A percentile compares a stretch with the other conserved stretches of the same genome.
phyloP scores from a whole-genome alignment of 1,140 invertebrate species.

The Anadara kagoshimensis region DNA sequence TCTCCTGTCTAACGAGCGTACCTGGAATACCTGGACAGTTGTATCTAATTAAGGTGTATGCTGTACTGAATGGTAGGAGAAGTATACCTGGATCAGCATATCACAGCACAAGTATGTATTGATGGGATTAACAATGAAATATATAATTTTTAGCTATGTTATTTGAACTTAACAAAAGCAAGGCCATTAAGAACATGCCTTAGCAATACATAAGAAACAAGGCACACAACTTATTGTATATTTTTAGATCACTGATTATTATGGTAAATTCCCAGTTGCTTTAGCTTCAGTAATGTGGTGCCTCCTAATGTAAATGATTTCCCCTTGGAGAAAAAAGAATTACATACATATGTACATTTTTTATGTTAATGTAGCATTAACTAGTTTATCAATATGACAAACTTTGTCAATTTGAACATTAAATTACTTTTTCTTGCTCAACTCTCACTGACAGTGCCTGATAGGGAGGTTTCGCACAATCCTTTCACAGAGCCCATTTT shows the following conservation, averaged over 20 bases:
- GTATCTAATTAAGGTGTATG: slow-evolving; percentile 32
- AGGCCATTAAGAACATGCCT: background rate
- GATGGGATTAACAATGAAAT: background rate
- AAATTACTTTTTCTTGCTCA: too few relatives aligned
- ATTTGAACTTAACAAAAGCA: background rate
- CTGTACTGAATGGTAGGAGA: slow-evolving; percentile 34
- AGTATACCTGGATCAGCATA: slow-evolving; percentile 34
- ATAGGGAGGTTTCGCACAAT: too few relatives aligned
- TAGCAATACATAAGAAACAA: background rate
- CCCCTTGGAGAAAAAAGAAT: too few relatives aligned
- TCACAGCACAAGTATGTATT: slow-evolving; percentile 44
- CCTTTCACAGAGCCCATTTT: too few relatives aligned
- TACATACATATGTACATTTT: too few relatives aligned
- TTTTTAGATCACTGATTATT: background rate
- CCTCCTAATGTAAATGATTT: too few relatives aligned
- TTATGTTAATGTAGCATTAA: too few relatives aligned
- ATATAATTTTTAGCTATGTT: background rate
- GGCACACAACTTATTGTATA: background rate
- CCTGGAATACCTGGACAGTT: slow-evolving; percentile 37
- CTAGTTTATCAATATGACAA: too few relatives aligned
- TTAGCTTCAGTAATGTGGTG: too few relatives aligned
- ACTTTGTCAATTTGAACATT: too few relatives aligned
- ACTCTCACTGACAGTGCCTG: too few relatives aligned
- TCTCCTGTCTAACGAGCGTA: slow-evolving; percentile 13
- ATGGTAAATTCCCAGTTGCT: background rate